Conservation (phyloP, 2,888 invertebrate species). For the Phytoseiulus persimilis region DNA sequence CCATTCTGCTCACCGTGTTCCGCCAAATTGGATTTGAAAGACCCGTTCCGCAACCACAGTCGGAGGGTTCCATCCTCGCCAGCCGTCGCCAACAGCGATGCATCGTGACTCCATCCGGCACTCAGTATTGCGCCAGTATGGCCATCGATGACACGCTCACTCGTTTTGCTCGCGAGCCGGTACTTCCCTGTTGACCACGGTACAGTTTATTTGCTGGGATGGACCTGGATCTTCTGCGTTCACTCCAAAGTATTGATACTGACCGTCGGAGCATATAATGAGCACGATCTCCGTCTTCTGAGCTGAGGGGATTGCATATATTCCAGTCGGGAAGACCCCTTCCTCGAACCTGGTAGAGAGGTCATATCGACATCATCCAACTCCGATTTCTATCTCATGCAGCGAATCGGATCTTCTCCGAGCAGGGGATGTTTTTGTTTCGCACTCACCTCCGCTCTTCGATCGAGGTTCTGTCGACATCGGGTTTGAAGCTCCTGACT, state of each 20-base stretch:
- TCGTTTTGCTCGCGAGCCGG: conserved; percentile 76
- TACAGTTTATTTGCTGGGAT: neutral
- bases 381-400: too few species aligned
- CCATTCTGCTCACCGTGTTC: conserved; percentile 58
- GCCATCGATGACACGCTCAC: conserved; percentile 71
- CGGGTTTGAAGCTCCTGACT: neutral
- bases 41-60: conserved; percentile 92
- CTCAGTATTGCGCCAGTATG: conserved; percentile 75
- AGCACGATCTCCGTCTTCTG: conserved; percentile 27
- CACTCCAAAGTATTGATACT: too few species aligned
- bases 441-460: conserved; percentile 7
- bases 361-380: too few species aligned
- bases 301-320: conserved; percentile 1
- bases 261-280: too few species aligned
- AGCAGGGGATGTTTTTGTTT: too few species aligned
- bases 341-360: conserved; percentile 21
- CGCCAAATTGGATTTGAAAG: conserved; percentile 78
- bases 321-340: conserved; percentile 17
- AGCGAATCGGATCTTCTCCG: too few species aligned
- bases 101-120: conserved; percentile 89
- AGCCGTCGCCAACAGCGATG: conserved; percentile 86
- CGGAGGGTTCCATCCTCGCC: conserved; percentile 95
- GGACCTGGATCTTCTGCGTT: too few species aligned
- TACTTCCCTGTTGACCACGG: conserved; percentile 59
- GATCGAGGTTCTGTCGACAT: neutral